Conservation (phyloP, 2,888 invertebrate species). For the Cremastinae sp. region DNA sequence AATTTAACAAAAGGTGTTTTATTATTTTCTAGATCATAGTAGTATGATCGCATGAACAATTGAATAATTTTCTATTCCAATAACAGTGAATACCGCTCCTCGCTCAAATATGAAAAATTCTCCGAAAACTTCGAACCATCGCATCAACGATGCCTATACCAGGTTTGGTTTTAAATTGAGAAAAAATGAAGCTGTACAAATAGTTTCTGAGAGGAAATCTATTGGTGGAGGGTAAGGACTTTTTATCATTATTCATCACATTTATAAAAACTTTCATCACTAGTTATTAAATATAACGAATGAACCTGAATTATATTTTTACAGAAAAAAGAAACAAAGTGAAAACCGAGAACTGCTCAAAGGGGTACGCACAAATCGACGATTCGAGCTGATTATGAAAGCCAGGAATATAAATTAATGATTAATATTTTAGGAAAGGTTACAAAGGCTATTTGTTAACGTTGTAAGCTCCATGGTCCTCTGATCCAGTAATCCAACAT, state of each 20-base stretch:
- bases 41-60: too few relatives aligned
- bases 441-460: too few relatives aligned
- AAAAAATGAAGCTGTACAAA: constrained; percentile 73
- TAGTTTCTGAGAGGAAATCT: constrained; percentile 62
- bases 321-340: constrained; percentile 77
- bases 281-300: background rate
- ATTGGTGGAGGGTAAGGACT: constrained; percentile 46
- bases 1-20: constrained; percentile 39
- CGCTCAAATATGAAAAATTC: constrained; percentile 26
- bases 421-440: too few relatives aligned
- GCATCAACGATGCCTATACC: constrained; percentile 58
- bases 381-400: constrained; percentile 88
- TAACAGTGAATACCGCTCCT: constrained; percentile 6
- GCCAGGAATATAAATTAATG: constrained; percentile 82
- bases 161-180: constrained; percentile 81
- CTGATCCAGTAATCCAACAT: too few relatives aligned
- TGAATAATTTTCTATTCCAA: constrained; percentile 37
- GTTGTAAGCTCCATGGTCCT: too few relatives aligned
- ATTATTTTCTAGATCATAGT: too few relatives aligned
- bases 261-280: background rate
- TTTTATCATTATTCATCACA: background rate
- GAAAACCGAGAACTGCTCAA: constrained; percentile 82
- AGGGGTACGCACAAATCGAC: constrained; percentile 87
- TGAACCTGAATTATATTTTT: constrained; percentile 5
- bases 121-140: constrained; percentile 29